These are phyloP conservation scores for Triops longicaudatus DNA, from an alignment of 1,140 invertebrate species.

Conservation along the genomic window DNA sequence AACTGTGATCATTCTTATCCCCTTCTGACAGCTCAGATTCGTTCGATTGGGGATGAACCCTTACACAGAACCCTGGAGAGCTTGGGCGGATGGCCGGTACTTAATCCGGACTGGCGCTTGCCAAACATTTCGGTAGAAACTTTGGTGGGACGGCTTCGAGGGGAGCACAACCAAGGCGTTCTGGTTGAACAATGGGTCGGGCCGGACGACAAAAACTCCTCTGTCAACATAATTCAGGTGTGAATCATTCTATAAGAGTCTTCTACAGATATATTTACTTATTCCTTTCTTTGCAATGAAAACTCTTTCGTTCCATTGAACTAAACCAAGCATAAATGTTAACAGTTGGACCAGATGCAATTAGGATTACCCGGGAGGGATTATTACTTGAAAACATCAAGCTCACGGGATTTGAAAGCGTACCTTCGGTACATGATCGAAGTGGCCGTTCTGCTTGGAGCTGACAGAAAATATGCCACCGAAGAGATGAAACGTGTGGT, in stretches of 20 bases:
- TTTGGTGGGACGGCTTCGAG: conserved; percentile 56
- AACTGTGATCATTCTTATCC: not conserved
- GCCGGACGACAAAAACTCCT: conserved; percentile 76
- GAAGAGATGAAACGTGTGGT: conserved; percentile 60
- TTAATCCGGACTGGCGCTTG: conserved; percentile 50
- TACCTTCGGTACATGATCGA: conserved; percentile 71
- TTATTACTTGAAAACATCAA: conserved; percentile 65
- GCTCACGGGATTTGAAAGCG: conserved; percentile 54
- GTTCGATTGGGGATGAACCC: conserved; percentile 55
- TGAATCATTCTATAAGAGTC: not conserved
- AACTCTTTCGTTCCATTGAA: not conserved
- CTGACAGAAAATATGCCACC: conserved; percentile 50
- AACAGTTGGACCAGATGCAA: conserved; percentile 68
- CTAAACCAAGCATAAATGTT: conserved; percentile 1
- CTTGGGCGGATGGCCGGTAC: conserved; percentile 70
- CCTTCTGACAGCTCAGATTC: conserved; percentile 52
- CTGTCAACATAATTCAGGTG: conserved; percentile 76
- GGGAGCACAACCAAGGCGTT: conserved; percentile 63
- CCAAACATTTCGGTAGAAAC: conserved; percentile 50
- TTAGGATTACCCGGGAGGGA: conserved; percentile 64
- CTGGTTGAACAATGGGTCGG: conserved; percentile 71
- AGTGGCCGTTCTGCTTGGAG: conserved; percentile 63
- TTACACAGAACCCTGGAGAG: conserved; percentile 49
- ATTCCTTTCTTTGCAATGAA: not conserved
- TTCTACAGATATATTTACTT: not conserved